Conservation (phyloP, 2,113 vertebrate species). For the Chlamydotis undulata region DNA sequence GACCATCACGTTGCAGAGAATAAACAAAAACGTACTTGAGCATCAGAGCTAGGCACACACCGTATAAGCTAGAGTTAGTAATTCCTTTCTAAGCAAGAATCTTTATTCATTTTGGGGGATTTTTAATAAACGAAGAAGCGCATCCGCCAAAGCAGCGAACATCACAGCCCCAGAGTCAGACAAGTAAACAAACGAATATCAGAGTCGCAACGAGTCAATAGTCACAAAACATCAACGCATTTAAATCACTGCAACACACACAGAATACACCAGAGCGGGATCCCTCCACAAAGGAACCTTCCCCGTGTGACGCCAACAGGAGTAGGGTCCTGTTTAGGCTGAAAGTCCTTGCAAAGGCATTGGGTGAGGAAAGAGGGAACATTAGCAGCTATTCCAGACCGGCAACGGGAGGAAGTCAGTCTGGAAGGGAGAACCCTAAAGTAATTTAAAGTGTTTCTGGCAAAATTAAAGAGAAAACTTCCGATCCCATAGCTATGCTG, state of each 20-base stretch:
- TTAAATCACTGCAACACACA: neutral
- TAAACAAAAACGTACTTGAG: constrained; percentile 1
- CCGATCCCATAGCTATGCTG: neutral
- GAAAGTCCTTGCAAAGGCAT: neutral
- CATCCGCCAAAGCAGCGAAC: constrained; percentile 36
- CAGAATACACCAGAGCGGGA: neutral
- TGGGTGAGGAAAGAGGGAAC: neutral
- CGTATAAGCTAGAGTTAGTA: constrained; percentile 27
- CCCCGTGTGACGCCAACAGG: neutral
- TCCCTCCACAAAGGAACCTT: neutral
- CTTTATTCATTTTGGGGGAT: neutral
- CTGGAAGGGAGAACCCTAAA: neutral
- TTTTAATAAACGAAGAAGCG: neutral
- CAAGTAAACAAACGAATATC: neutral
- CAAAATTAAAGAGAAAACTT: neutral
- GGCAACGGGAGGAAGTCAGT: neutral
- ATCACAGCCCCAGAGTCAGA: neutral
- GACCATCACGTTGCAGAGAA: constrained; percentile 10
- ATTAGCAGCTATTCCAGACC: neutral
- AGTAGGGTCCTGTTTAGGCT: neutral
- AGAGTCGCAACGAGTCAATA: neutral
- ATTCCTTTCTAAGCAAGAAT: neutral
- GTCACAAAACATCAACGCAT: neutral
- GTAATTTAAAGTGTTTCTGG: neutral
- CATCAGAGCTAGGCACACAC: constrained; percentile 25